Conservation (phyloP, 2,113 vertebrate species). For the Phalacrocorax aristotelis region DNA sequence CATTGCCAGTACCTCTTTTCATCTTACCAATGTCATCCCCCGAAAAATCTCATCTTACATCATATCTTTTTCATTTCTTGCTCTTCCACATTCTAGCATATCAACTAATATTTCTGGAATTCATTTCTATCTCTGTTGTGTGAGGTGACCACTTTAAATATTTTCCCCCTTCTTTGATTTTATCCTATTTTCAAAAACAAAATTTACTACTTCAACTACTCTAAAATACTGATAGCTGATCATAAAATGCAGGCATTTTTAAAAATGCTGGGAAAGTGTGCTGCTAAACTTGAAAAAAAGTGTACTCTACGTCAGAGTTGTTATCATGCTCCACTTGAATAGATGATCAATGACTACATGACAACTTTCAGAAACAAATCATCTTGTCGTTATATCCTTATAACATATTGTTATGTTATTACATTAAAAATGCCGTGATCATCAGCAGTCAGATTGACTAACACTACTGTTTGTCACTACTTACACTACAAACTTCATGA, state of each 20-base stretch:
- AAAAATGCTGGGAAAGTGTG: not conserved
- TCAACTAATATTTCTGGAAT: not conserved
- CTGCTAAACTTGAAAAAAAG: not conserved
- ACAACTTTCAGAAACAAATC: not conserved
- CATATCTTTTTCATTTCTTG: not conserved
- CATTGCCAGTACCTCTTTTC: not conserved
- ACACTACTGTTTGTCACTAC: not conserved
- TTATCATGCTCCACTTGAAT: not conserved
- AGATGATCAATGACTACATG: not conserved
- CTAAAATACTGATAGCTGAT: not conserved
- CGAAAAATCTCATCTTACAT: not conserved
- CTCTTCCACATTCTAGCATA: not conserved
- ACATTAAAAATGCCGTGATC: not conserved
- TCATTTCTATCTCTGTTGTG: not conserved
- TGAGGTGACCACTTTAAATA: rapidly evolving
- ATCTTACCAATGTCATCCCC: not conserved
- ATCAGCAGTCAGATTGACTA: not conserved
- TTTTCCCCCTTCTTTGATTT: not conserved
- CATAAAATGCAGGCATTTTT: not conserved
- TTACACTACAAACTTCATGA: not conserved
- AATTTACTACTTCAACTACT: not conserved
- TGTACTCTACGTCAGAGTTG: not conserved
- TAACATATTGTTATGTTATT: not conserved
- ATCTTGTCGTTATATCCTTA: not conserved
- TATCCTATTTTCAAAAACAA: not conserved